phyloP scores from a whole-genome alignment of 2,888 invertebrate species.

The Leptothorax acervorum region DNA sequence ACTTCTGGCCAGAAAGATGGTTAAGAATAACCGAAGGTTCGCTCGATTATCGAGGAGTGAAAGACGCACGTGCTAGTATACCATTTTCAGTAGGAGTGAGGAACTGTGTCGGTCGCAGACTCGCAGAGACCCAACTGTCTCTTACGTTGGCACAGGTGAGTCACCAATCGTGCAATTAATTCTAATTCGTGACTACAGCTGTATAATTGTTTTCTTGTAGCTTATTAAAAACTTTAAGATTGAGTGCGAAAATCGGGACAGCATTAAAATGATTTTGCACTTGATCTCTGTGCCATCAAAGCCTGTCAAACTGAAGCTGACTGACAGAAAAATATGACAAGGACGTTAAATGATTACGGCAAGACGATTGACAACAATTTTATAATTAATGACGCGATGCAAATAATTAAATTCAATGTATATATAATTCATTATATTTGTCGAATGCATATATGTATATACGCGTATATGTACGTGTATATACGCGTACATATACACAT shows the following conservation, averaged over 20 bases:
- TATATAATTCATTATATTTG: neutral
- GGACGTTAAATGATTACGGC: neutral
- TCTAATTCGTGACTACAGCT: neutral
- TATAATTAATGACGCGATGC: neutral
- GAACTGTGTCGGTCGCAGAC: slow-evolving; percentile 93
- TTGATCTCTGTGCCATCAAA: slow-evolving; percentile 88
- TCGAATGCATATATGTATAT: neutral
- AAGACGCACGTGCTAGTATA: slow-evolving; percentile 90
- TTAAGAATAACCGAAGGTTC: slow-evolving; percentile 86
- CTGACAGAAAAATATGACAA: slow-evolving; percentile 61
- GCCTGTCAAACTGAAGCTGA: slow-evolving; percentile 85
- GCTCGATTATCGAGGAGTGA: slow-evolving; percentile 83
- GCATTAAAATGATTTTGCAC: slow-evolving; percentile 87
- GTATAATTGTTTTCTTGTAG: slow-evolving; percentile 84
- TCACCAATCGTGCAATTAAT: neutral
- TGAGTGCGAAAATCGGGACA: slow-evolving; percentile 86
- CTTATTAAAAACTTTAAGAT: slow-evolving; percentile 87
- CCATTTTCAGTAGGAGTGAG: slow-evolving; percentile 94
- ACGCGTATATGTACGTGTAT: neutral
- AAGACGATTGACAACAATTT: neutral
- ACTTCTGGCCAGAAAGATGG: slow-evolving; percentile 93
- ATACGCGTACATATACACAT: neutral
- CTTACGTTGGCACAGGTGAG: slow-evolving; percentile 89
- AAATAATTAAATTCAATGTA: neutral
- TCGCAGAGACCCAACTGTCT: slow-evolving; percentile 92